These are phyloP conservation scores for Acanthosepion esculentum DNA, from an alignment of 2,888 invertebrate species.

Conservation along the genomic window DNA sequence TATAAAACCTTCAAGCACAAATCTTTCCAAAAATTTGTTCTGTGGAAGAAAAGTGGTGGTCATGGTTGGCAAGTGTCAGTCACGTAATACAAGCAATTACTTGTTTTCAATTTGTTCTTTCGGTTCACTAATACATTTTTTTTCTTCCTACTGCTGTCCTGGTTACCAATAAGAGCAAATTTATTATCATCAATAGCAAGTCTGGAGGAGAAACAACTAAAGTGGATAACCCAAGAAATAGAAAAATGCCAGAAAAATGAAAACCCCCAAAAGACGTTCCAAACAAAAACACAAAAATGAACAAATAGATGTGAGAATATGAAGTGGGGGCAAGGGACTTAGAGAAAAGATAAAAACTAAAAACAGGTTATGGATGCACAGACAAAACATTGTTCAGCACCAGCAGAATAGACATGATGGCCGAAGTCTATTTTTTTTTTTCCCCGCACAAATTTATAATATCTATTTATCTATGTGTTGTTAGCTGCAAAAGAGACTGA, in stretches of 20 bases:
- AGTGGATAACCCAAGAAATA: not conserved
- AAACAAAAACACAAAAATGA: not conserved
- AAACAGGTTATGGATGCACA: not conserved
- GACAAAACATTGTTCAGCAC: not conserved
- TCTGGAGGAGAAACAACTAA: not conserved
- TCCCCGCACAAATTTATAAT: not conserved
- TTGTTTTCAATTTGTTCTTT: not conserved
- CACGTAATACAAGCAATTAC: not conserved
- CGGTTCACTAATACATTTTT: not conserved
- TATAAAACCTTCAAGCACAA: not conserved
- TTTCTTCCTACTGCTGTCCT: not conserved
- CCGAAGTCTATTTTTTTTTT: not conserved
- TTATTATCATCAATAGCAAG: not conserved
- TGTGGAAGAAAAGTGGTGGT: not conserved
- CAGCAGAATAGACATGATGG: not conserved
- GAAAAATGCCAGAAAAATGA: not conserved
- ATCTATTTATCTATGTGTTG: not conserved
- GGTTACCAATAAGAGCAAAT: slow-evolving; percentile 7
- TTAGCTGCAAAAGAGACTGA: slow-evolving; percentile 18
- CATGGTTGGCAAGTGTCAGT: not conserved
- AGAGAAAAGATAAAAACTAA: not conserved
- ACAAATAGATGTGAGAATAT: not conserved
- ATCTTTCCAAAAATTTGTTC: not conserved
- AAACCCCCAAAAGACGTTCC: not conserved
- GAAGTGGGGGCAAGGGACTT: not conserved